A percentile compares a stretch with the other conserved stretches of the same genome.
These are phyloP conservation scores for Smutsia temminckii DNA, from an alignment of 2,797 vertebrate species.

Conservation along the genomic window DNA sequence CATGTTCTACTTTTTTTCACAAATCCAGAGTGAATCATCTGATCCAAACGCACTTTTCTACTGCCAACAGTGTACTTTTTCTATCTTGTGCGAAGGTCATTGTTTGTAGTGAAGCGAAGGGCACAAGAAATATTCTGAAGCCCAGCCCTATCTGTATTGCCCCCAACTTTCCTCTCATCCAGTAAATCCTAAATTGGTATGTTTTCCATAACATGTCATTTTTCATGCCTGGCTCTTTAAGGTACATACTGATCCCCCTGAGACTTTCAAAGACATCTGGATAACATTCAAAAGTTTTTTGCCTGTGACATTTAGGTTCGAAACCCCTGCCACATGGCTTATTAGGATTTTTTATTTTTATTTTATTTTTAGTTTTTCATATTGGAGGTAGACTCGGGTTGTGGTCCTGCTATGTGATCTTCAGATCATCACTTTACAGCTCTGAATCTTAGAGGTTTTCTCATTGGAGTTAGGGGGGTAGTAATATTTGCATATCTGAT, in stretches of 20 bases:
- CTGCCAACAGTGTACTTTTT: neutral
- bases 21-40: conserved; percentile 4
- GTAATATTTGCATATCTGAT: neutral
- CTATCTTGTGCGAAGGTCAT: conserved; percentile 41
- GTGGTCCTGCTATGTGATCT: conserved; percentile 21
- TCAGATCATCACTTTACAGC: conserved; percentile 42
- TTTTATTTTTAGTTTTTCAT: neutral
- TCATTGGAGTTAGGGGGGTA: neutral
- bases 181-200: conserved; percentile 67
- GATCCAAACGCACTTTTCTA: conserved; percentile 43
- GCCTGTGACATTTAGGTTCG: conserved; percentile 68
- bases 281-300: conserved; percentile 75
- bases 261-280: conserved; percentile 75
- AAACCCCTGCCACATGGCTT: conserved; percentile 70
- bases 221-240: conserved; percentile 65
- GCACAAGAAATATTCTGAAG: conserved; percentile 43
- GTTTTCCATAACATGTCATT: conserved; percentile 73
- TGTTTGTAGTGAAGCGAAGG: conserved; percentile 39
- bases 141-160: neutral
- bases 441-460: conserved; percentile 38
- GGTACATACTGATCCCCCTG: conserved; percentile 57
- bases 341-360: neutral
- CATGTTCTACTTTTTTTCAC: neutral
- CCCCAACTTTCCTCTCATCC: conserved; percentile 54
- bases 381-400: neutral